These are phyloP conservation scores for Cyanoliseus patagonus DNA, from an alignment of 2,113 vertebrate species.

Conservation along the genomic window DNA sequence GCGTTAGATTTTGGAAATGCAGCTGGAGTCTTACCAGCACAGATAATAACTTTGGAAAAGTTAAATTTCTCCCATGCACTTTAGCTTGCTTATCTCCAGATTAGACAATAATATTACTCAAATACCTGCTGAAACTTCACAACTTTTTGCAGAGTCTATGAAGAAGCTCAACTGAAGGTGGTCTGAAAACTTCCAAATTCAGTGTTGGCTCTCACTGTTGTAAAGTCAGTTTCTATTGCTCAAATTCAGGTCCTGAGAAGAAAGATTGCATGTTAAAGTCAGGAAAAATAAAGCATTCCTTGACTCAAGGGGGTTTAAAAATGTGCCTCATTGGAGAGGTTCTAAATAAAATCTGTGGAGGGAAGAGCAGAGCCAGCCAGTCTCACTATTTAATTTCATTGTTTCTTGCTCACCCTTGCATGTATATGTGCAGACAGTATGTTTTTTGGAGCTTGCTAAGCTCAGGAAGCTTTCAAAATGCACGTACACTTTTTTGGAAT, in stretches of 20 bases:
- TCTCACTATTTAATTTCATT: not conserved
- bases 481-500: not conserved
- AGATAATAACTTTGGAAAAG: not conserved
- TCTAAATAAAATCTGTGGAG: not conserved
- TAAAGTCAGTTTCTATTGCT: not conserved
- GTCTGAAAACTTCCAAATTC: not conserved
- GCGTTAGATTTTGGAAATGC: not conserved
- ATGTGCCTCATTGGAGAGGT: not conserved
- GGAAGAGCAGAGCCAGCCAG: not conserved
- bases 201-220: not conserved
- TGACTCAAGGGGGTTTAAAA: not conserved
- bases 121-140: not conserved
- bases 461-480: not conserved
- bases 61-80: not conserved
- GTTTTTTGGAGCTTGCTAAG: not conserved
- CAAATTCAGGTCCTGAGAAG: not conserved
- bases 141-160: not conserved
- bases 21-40: not conserved
- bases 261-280: not conserved
- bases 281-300: not conserved
- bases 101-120: not conserved
- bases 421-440: not conserved
- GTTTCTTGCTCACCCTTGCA: not conserved
- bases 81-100: not conserved
- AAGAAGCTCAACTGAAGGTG: not conserved